Conservation (phyloP, 2,797 vertebrate genomes). For the Anguilla megastoma region DNA sequence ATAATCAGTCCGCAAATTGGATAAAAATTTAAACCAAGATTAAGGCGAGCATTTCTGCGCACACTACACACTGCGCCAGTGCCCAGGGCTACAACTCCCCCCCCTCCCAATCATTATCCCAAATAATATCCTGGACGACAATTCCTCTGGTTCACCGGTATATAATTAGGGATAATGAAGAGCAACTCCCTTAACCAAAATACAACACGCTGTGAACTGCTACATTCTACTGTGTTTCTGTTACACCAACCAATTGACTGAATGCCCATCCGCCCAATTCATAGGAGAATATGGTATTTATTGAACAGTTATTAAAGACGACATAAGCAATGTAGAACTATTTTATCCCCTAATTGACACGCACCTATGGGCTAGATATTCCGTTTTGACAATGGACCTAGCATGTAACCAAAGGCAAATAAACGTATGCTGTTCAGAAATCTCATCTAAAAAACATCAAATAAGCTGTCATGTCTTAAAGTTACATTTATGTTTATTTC, state of each 20-base stretch:
- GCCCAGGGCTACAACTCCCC: neutral
- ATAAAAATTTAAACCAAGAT: slow-evolving; percentile 13
- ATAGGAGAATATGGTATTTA: neutral
- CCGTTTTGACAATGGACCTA: neutral
- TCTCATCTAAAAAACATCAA: neutral
- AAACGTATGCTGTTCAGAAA: neutral
- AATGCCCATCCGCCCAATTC: neutral
- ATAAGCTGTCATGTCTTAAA: neutral
- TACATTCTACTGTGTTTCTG: neutral
- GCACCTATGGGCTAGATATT: neutral
- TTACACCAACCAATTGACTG: neutral
- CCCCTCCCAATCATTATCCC: neutral
- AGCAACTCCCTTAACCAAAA: neutral
- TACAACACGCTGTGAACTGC: neutral
- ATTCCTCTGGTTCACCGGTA: neutral
- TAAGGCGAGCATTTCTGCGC: neutral
- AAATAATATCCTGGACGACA: too few relatives aligned
- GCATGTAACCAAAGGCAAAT: neutral
- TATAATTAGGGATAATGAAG: neutral
- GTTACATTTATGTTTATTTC: neutral
- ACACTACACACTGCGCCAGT: neutral
- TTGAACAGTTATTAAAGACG: neutral
- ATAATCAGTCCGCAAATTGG: slow-evolving; percentile 5
- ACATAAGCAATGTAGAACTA: neutral
- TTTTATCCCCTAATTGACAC: neutral